These are phyloP conservation scores for Oncorhynchus clarkii DNA, from an alignment of 2,113 vertebrate genomes.

Conservation along the genomic window DNA sequence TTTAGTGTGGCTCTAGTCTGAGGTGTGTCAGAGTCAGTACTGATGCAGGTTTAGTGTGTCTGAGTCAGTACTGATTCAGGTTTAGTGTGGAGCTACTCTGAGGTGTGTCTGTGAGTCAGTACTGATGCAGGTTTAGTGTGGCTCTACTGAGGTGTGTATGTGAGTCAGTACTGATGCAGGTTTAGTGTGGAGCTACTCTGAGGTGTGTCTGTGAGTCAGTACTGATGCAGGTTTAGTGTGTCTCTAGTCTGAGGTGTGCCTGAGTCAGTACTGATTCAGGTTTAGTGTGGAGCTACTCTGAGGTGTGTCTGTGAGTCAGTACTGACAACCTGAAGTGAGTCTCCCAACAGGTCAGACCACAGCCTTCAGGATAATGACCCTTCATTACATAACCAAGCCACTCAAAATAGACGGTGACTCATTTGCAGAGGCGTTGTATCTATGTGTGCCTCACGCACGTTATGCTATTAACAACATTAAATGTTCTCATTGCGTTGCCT, in stretches of 20 bases:
- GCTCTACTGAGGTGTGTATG: too few species aligned
- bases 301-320: constrained; percentile 20
- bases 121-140: too few species aligned
- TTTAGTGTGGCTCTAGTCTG: constrained; percentile 11
- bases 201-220: constrained; percentile 21
- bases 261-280: not conserved
- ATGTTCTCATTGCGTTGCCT: too few species aligned
- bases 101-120: constrained; percentile 19
- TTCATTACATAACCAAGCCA: not conserved
- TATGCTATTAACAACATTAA: too few species aligned
- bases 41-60: too few species aligned
- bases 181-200: constrained; percentile 12
- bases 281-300: constrained; percentile 11
- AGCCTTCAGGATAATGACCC: constrained; percentile 10
- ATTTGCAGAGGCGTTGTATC: too few species aligned
- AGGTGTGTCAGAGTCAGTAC: constrained; percentile 20
- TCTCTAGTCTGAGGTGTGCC: too few species aligned
- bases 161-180: not conserved
- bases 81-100: constrained; percentile 9
- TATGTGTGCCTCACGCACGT: too few species aligned
- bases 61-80: not conserved
- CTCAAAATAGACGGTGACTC: too few species aligned
- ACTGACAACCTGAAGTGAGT: too few species aligned
- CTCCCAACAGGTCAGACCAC: not conserved
- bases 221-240: too few species aligned